These are phyloP conservation scores for Philereme transversata DNA, from an alignment of 2,888 invertebrate genomes.

Conservation along the genomic window DNA sequence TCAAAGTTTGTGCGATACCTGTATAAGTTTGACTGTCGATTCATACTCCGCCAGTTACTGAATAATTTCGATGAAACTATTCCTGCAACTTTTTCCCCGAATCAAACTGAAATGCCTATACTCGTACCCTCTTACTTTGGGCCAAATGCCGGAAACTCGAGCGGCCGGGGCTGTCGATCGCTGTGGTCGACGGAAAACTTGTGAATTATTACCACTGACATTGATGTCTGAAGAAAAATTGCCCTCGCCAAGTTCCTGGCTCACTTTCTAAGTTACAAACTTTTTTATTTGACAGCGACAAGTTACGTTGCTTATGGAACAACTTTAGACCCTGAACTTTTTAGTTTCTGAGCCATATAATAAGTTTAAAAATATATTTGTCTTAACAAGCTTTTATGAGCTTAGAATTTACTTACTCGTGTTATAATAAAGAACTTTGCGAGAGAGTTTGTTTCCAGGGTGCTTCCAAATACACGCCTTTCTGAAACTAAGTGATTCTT, in stretches of 20 bases:
- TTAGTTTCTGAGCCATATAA: not conserved
- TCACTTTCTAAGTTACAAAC: slow-evolving; percentile 51
- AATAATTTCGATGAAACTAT: not conserved
- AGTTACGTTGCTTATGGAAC: slow-evolving; percentile 30
- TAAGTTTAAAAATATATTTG: too few species aligned
- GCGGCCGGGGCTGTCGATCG: slow-evolving; percentile 15
- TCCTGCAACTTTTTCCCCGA: slow-evolving; percentile 8
- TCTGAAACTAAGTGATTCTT: too few species aligned
- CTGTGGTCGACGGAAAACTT: slow-evolving; percentile 48
- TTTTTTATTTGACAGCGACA: slow-evolving; percentile 42
- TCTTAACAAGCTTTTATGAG: too few species aligned
- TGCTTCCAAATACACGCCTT: too few species aligned
- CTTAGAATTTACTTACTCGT: too few species aligned
- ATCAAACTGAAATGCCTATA: slow-evolving; percentile 11
- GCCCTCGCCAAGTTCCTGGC: slow-evolving; percentile 56
- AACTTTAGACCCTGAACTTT: slow-evolving; percentile 11
- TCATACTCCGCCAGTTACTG: not conserved
- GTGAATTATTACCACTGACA: slow-evolving; percentile 71
- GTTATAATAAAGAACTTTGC: too few species aligned
- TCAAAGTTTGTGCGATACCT: too few species aligned
- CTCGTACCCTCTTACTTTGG: slow-evolving; percentile 14
- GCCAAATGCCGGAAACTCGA: slow-evolving; percentile 27
- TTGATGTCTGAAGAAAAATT: slow-evolving; percentile 72
- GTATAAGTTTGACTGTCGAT: not conserved
- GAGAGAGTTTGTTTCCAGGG: too few species aligned